These are phyloP conservation scores for Ectemnius continuus DNA, from an alignment of 2,888 invertebrate genomes.

Conservation along the genomic window DNA sequence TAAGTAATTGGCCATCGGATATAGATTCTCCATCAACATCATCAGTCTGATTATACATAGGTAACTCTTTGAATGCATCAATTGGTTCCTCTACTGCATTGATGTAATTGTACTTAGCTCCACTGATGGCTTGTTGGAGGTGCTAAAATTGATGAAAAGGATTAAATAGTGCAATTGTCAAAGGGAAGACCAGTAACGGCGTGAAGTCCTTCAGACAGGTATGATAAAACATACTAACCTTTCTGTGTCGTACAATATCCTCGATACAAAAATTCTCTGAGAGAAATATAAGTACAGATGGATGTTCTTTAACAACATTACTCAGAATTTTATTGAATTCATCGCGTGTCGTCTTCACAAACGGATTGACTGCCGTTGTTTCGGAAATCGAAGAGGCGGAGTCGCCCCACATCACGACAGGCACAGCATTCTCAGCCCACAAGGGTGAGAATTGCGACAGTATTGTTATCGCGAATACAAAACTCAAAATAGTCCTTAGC, in stretches of 20 bases:
- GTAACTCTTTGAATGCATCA: constrained; percentile 79
- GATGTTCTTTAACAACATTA: constrained; percentile 74
- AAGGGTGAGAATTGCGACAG: constrained; percentile 30
- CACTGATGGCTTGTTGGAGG: constrained; percentile 73
- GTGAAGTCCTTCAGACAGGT: not conserved
- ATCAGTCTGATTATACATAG: constrained; percentile 77
- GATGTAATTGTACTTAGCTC: constrained; percentile 79
- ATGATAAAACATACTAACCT: constrained; percentile 57
- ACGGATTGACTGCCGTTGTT: constrained; percentile 57
- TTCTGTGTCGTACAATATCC: constrained; percentile 80
- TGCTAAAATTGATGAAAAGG: constrained; percentile 70
- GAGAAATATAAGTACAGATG: constrained; percentile 79
- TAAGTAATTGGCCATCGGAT: constrained; percentile 62
- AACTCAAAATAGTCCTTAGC: constrained; percentile 38
- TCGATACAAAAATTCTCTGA: constrained; percentile 81
- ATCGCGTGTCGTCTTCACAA: constrained; percentile 70
- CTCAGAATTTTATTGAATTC: constrained; percentile 77
- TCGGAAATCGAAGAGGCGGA: constrained; percentile 52
- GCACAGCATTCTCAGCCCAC: constrained; percentile 78
- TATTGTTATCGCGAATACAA: constrained; percentile 46
- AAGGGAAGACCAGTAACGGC: too few relatives aligned
- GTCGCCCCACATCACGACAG: constrained; percentile 82
- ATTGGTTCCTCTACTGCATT: constrained; percentile 83
- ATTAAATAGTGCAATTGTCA: too few relatives aligned
- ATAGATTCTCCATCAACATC: constrained; percentile 77